Percentiles rank a stretch among this genome's conserved stretches.
These are phyloP conservation scores for Rhynchotus rufescens DNA, from an alignment of 2,797 vertebrate genomes.

Conservation along the genomic window DNA sequence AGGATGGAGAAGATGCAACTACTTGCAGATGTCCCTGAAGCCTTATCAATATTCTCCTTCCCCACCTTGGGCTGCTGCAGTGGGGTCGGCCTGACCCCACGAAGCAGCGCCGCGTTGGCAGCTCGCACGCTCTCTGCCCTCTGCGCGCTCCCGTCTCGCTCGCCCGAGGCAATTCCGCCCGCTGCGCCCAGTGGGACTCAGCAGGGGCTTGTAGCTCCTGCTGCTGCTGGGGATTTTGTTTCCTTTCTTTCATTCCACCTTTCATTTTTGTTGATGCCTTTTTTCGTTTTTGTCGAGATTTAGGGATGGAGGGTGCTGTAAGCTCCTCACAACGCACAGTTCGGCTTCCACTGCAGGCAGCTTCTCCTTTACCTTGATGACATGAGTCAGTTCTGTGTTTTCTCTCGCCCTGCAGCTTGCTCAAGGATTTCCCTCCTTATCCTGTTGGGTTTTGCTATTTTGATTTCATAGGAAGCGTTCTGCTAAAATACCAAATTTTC, in stretches of 20 bases:
- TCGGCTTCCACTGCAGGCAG: not conserved
- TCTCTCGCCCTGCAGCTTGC: not conserved
- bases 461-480: not conserved
- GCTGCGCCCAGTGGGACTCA: not conserved
- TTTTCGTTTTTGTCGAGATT: not conserved
- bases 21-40: not conserved
- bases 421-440: not conserved
- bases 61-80: not conserved
- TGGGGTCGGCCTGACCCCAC: not conserved
- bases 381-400: not conserved
- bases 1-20: not conserved
- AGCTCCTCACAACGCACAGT: not conserved
- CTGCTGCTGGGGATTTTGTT: not conserved
- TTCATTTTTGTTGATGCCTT: not conserved
- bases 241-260: not conserved
- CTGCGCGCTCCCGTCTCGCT: not conserved
- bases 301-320: fast-evolving
- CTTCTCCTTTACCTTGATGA: not conserved
- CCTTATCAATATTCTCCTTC: not conserved
- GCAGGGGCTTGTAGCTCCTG: not conserved
- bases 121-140: not conserved
- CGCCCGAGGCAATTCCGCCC: not conserved
- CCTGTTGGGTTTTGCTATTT: not conserved
- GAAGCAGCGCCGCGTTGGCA: not conserved
- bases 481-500: not conserved